These are phyloP conservation scores for Himantopus leucocephalus DNA, from an alignment of 2,113 vertebrate species.

Conservation along the genomic window DNA sequence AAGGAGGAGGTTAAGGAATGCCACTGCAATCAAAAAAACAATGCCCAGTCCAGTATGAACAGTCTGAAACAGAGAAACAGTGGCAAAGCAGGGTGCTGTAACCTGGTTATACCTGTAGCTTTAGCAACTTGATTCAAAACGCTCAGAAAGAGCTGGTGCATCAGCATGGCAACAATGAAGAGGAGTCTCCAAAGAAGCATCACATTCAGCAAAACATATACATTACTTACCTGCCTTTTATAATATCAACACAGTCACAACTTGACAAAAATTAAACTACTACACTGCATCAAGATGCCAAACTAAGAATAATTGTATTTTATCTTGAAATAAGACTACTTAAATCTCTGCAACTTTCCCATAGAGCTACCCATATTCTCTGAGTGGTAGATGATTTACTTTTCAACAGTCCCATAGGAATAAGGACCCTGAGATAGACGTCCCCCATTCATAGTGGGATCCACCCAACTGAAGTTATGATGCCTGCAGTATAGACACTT, in stretches of 20 bases:
- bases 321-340: neutral
- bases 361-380: neutral
- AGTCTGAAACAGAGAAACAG: neutral
- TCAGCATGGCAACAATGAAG: neutral
- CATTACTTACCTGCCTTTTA: neutral
- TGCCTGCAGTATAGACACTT: neutral
- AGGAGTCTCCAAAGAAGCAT: neutral
- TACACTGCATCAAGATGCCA: neutral
- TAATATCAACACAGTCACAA: neutral
- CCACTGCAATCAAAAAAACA: neutral
- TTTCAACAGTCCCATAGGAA: neutral
- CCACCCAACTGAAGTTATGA: neutral
- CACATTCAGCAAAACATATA: neutral
- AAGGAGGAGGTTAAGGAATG: neutral
- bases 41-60: neutral
- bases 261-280: neutral
- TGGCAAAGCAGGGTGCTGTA: neutral
- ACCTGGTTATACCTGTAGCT: neutral
- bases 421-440: neutral
- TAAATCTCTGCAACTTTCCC: neutral
- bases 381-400: neutral
- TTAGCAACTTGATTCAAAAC: neutral
- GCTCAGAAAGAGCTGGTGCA: neutral
- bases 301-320: neutral
- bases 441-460: neutral